These are phyloP conservation scores for Drosophila parthenogenetica DNA, from an alignment of 2,888 invertebrate genomes.

Conservation along the genomic window DNA sequence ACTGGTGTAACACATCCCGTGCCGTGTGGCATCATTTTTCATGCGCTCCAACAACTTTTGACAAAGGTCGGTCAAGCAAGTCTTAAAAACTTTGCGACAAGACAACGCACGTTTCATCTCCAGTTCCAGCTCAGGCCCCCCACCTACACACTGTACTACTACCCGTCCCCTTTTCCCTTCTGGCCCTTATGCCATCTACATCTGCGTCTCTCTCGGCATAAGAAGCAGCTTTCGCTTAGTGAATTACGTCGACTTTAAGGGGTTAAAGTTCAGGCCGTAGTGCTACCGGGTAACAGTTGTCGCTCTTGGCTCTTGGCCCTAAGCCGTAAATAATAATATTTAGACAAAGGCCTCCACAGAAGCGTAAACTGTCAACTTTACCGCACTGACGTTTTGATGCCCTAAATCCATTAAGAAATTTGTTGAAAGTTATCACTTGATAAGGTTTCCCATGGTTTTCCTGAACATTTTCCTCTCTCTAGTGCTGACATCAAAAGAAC, in stretches of 20 bases:
- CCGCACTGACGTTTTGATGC: constrained; percentile 48
- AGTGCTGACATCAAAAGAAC: neutral
- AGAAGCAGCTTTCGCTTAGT: constrained; percentile 74
- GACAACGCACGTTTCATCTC: constrained; percentile 77
- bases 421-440: constrained; percentile 42
- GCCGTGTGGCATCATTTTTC: constrained; percentile 79
- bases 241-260: constrained; percentile 77
- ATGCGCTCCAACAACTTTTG: constrained; percentile 81
- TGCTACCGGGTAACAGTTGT: constrained; percentile 76
- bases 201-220: constrained; percentile 47
- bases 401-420: constrained; percentile 58
- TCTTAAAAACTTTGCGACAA: constrained; percentile 81
- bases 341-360: constrained; percentile 63
- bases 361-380: constrained; percentile 41
- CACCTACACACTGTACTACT: neutral
- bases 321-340: constrained; percentile 81
- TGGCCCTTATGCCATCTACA: constrained; percentile 47
- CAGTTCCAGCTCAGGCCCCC: constrained; percentile 9
- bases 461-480: neutral
- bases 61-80: constrained; percentile 82
- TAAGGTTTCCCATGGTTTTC: constrained; percentile 4
- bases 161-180: neutral
- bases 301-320: constrained; percentile 74
- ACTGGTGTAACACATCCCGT: constrained; percentile 67
- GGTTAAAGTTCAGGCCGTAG: constrained; percentile 73